These are phyloP conservation scores for Cancer borealis DNA, from an alignment of 2,888 invertebrate species.

Conservation along the genomic window DNA sequence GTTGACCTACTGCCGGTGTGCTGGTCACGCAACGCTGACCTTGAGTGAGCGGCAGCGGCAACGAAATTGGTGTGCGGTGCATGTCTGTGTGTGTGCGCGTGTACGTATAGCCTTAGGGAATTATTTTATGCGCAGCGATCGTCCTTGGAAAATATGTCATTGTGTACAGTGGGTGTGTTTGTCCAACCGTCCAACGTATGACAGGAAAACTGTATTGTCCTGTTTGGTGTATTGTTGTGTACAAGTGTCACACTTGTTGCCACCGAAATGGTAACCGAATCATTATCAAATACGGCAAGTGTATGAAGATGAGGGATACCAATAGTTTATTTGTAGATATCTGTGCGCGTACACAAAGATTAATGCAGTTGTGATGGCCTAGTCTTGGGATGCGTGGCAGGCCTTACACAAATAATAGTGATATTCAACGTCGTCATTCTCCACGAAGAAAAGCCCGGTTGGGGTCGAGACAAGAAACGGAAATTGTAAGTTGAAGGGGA, in stretches of 20 bases:
- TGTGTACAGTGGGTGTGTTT: neutral
- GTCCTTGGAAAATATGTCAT: neutral
- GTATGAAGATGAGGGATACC: neutral
- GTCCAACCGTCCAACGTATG: neutral
- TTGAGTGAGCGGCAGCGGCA: neutral
- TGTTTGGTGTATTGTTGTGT: neutral
- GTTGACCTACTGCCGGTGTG: constrained; percentile 13
- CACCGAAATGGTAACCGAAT: neutral
- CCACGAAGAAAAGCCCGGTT: neutral
- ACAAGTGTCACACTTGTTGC: neutral
- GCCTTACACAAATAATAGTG: neutral
- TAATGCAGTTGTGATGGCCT: neutral
- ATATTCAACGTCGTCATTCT: neutral
- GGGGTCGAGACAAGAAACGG: neutral
- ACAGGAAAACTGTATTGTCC: neutral
- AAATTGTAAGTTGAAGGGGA: neutral
- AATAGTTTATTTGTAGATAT: neutral
- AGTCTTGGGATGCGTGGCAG: neutral
- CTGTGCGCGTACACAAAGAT: neutral
- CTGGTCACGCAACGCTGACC: neutral
- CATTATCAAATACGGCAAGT: neutral
- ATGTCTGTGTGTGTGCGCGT: neutral
- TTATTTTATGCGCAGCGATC: neutral
- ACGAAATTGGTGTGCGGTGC: neutral
- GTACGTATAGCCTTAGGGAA: neutral